Conservation (phyloP, 2,888 invertebrate genomes). For the Amphipoea oculea region DNA sequence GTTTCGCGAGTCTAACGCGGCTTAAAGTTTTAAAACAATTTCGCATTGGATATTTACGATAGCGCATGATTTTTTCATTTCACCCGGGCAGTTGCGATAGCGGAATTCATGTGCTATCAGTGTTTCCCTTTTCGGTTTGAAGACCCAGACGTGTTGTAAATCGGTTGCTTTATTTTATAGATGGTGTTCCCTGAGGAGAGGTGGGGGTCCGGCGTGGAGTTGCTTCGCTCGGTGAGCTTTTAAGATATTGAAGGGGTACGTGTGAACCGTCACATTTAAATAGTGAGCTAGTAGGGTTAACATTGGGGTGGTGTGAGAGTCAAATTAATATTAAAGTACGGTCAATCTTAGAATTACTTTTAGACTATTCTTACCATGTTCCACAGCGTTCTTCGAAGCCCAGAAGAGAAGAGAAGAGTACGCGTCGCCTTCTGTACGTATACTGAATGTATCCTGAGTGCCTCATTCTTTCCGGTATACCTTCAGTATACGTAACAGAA, state of each 20-base stretch:
- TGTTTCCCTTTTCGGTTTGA: constrained; percentile 85
- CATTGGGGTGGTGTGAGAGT: constrained; percentile 54
- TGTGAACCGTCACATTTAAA: constrained; percentile 78
- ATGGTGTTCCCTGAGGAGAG: constrained; percentile 83
- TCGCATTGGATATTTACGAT: constrained; percentile 78
- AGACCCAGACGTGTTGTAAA: constrained; percentile 88
- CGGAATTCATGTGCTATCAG: constrained; percentile 84
- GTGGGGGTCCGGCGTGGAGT: constrained; percentile 73
- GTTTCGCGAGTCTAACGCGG: constrained; percentile 68
- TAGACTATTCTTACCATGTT: constrained; percentile 49
- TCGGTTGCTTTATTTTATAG: constrained; percentile 90
- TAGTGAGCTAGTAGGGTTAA: constrained; percentile 68
- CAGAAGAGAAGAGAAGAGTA: constrained; percentile 84
- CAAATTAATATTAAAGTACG: constrained; percentile 47
- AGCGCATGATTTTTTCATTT: constrained; percentile 75
- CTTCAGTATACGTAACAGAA: constrained; percentile 99
- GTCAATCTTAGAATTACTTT: constrained; percentile 41
- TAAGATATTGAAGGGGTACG: constrained; percentile 83
- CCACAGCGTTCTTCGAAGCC: constrained; percentile 70
- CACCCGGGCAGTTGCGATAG: constrained; percentile 75
- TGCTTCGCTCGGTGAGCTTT: constrained; percentile 83
- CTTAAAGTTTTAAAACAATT: constrained; percentile 69
- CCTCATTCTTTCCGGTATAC: constrained; percentile 99
- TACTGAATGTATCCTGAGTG: constrained; percentile 99
- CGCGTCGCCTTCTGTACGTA: constrained; percentile 98